Conservation (phyloP, 1,140 invertebrate species). For the Meteorus sp. region DNA sequence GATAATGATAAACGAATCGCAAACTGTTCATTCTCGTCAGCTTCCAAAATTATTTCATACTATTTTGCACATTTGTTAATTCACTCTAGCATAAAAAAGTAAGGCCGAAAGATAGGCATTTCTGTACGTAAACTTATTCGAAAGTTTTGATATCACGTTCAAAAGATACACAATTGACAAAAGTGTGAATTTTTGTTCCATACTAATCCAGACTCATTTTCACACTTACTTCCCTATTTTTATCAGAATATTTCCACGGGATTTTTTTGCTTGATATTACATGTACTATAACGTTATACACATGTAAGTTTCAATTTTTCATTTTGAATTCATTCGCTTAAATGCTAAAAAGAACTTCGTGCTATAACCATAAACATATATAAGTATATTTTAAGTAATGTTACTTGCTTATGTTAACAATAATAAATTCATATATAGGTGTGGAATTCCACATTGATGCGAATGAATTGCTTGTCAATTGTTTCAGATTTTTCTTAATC, state of each 20-base stretch:
- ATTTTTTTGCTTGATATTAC: neutral
- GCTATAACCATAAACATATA: neutral
- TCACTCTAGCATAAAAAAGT: no score
- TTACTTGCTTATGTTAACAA: neutral
- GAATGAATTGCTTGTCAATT: no score
- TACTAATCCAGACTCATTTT: neutral
- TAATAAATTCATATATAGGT: no score
- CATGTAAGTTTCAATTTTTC: no score
- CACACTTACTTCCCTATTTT: no score
- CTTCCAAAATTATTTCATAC: no score
- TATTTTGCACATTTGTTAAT: no score
- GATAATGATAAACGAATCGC: no score
- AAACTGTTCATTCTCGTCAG: no score
- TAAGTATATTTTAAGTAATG: constrained; percentile 5
- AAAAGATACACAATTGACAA: neutral
- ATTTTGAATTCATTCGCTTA: neutral
- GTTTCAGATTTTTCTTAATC: neutral
- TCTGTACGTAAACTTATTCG: neutral
- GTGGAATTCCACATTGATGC: no score
- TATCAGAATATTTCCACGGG: neutral
- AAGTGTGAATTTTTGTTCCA: neutral
- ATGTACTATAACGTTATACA: no score
- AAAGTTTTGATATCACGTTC: neutral
- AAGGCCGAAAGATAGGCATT: constrained; percentile 55
- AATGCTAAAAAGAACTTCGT: neutral